Evolutionary conservation across 1,140 invertebrate genomes (phyloP).

Genomic region (Coelopa frigida): DNA sequence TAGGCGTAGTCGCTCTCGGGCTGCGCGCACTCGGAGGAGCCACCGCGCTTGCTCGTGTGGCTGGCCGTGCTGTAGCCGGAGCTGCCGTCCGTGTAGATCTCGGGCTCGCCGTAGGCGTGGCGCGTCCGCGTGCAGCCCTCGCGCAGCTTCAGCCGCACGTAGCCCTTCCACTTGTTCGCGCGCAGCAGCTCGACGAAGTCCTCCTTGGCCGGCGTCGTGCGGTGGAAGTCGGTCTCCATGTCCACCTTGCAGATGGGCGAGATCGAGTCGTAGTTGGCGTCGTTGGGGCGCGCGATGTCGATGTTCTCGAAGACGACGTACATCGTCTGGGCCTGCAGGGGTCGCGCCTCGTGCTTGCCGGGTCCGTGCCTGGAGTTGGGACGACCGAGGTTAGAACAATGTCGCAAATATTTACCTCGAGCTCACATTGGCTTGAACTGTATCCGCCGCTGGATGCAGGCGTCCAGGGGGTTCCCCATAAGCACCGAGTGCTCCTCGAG

Average conservation of each 20-base stretch:
- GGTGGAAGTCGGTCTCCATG: slow-evolving; percentile 49
- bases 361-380: slow-evolving; percentile 29
- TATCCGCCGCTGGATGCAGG: slow-evolving; percentile 46
- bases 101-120: neutral
- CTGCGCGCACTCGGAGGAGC: too few species aligned
- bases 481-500: slow-evolving; percentile 54
- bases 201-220: slow-evolving; percentile 22
- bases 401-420: too few species aligned
- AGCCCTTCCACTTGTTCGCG: slow-evolving; percentile 37
- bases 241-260: slow-evolving; percentile 48
- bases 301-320: slow-evolving; percentile 68
- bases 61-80: slow-evolving; percentile 33
- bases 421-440: slow-evolving; percentile 30
- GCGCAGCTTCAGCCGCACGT: slow-evolving; percentile 32
- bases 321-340: slow-evolving; percentile 56
- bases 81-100: slow-evolving; percentile 25
- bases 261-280: slow-evolving; percentile 44
- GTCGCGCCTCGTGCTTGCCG: slow-evolving; percentile 46
- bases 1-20: slow-evolving; percentile 36
- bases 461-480: slow-evolving; percentile 55
- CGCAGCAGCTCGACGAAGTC: slow-evolving; percentile 27
- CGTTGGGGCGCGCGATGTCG: slow-evolving; percentile 58
- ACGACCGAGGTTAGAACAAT: too few species aligned
- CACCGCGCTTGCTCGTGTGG: neutral
- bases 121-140: slow-evolving; percentile 16